A percentile compares a stretch with the other conserved stretches of the same genome.
phyloP scores from a whole-genome alignment of 2,797 vertebrate genomes.

The Pyrocephalus nanus region DNA sequence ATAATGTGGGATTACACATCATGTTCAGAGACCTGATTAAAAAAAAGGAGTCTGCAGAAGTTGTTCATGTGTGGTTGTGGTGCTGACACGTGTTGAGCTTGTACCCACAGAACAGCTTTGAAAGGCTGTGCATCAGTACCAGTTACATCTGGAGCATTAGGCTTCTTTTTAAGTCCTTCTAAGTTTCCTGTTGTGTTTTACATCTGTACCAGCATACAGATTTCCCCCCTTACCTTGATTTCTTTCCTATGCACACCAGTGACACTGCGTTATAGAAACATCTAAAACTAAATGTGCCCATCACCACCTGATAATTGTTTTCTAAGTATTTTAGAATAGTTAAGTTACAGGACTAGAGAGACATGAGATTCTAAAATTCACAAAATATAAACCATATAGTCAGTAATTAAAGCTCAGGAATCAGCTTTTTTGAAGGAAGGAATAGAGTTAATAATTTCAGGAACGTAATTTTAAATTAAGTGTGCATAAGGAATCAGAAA shows the following conservation, averaged over 20 bases:
- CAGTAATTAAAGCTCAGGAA: neutral
- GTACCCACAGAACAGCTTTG: neutral
- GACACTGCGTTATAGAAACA: neutral
- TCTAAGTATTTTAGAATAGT: neutral
- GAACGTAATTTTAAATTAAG: neutral
- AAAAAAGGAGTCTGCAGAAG: neutral
- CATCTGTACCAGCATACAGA: neutral
- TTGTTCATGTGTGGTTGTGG: neutral
- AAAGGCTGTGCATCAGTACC: neutral
- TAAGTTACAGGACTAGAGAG: neutral
- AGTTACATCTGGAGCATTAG: neutral
- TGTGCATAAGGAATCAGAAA: neutral
- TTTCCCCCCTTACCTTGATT: neutral
- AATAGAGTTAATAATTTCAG: neutral
- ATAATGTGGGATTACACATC: neutral
- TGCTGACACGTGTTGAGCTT: accelerated
- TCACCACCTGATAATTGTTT: neutral
- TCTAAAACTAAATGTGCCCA: neutral
- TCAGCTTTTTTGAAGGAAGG: neutral
- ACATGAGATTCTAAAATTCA: neutral
- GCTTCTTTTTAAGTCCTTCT: neutral
- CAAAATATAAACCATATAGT: neutral
- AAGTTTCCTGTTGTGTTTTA: neutral
- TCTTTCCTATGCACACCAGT: neutral
- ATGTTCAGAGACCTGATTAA: neutral